A percentile compares a stretch with the other conserved stretches of the same genome.
phyloP scores from a whole-genome alignment of 2,113 vertebrate species.

The Corvus cornix region DNA sequence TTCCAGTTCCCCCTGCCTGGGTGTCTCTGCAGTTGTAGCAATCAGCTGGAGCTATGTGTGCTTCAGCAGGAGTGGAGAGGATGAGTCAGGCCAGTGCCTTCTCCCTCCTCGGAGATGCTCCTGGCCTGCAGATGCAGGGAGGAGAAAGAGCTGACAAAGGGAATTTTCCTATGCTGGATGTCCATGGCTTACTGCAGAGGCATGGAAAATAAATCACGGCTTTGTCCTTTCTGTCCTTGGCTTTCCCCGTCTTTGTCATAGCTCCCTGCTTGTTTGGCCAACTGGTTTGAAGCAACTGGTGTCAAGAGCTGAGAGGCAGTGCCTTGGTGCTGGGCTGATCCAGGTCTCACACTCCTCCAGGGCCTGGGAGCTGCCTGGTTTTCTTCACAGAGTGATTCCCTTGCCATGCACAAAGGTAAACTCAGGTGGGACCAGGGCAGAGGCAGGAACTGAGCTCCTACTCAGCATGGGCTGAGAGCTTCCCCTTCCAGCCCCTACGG shows the following conservation, averaged over 20 bases:
- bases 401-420: not conserved
- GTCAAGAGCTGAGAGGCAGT: not conserved
- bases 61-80: not conserved
- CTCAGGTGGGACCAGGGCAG: not conserved
- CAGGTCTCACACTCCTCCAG: not conserved
- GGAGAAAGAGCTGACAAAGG: not conserved
- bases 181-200: not conserved
- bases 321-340: not conserved
- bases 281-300: not conserved
- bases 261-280: not conserved
- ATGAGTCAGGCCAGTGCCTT: not conserved
- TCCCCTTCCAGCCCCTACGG: not conserved
- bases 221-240: not conserved
- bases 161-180: not conserved
- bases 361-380: not conserved
- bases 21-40: accelerated
- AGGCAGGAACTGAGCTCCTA: not conserved
- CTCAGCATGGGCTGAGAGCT: not conserved
- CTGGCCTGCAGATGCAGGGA: not conserved
- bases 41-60: not conserved
- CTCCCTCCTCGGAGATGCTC: not conserved
- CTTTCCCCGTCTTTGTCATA: not conserved
- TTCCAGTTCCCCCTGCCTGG: not conserved
- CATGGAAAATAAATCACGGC: not conserved
- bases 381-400: not conserved